Base-by-base conservation (phyloP, 37 sponge, comb jelly and placozoan genomes). In the Beroe ovata region DNA sequence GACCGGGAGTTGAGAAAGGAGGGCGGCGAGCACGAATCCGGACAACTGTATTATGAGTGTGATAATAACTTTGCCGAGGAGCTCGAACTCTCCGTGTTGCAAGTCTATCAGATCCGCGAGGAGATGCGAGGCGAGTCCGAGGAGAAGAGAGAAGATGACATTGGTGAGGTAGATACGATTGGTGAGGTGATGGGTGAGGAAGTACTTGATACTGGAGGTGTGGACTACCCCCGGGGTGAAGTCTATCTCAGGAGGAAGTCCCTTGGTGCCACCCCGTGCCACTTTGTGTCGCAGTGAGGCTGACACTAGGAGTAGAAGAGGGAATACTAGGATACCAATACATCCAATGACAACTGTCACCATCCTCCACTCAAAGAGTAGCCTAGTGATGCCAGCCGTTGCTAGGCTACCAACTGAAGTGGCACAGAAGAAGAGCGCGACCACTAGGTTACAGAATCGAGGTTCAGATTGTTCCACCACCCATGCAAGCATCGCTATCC, bases 101-200 rank as follows among this genome's bases (percentile, higher is more conserved):
- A 36, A 1, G 20, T 16, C 19, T 19, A 69, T 29, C 38, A 69
- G 38, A 6, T 36, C 71, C 36, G 32, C 20, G 71, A 69, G 71
- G 36, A 69, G 20, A 14, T 35, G 71, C 19, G 36, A 19, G 38
- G 20, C 4, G 36, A 69, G 3, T 8, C 71, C 71, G 26, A 69
- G 38, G 38, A 35, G 18, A 38, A 69, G 36, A 4, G 32, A 21
- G 71, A 69, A 69, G 38, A 69, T 6, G 20, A 38, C 36, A 38
- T 69, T 69, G 19, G 25, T 35, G 36, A 14, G 4, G 38, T 69
- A 69, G 26, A 69, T 35, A 8, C 71, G 71, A 38, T 69, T 69
- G 4, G 71, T 69, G 6, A 4, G 35, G 35, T 35, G 71, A 4
- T 35, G 18, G 38, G 38, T 36, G 19, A 69, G 20, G 25, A 16